phyloP scores from a whole-genome alignment of 1,140 invertebrate species.

The Globodera ellingtonae region DNA sequence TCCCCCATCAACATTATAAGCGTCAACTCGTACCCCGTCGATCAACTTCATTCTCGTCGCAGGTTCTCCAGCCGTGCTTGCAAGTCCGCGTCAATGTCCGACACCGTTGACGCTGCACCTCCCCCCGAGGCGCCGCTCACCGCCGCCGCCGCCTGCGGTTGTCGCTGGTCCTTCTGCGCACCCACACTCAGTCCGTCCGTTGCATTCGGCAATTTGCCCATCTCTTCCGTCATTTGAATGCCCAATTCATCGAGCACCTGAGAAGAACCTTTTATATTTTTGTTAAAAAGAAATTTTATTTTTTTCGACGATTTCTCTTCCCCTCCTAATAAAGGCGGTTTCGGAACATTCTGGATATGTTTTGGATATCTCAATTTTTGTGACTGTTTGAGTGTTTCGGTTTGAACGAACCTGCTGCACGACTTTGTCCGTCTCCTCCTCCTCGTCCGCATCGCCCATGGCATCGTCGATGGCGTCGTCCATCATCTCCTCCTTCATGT shows the following conservation, averaged over 20 bases:
- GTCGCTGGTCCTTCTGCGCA: slow-evolving; percentile 11
- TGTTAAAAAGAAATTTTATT: too few relatives aligned
- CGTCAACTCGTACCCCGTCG: too few relatives aligned
- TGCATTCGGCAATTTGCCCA: slow-evolving; percentile 82
- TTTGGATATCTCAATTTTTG: slow-evolving; percentile 16
- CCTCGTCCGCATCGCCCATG: slow-evolving; percentile 95
- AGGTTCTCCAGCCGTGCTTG: slow-evolving; percentile 51
- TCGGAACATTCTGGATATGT: neutral
- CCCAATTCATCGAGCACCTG: slow-evolving; percentile 96
- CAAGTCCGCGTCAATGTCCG: slow-evolving; percentile 50
- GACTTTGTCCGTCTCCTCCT: slow-evolving; percentile 80
- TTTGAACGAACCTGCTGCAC: slow-evolving; percentile 54
- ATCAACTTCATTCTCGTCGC: slow-evolving; percentile 33
- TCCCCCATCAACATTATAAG: too few relatives aligned
- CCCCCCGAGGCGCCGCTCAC: neutral
- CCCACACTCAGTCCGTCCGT: slow-evolving; percentile 69
- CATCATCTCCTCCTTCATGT: slow-evolving; percentile 99
- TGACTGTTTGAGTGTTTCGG: neutral
- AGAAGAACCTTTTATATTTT: slow-evolving; percentile 63
- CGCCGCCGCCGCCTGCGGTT: slow-evolving; percentile 39
- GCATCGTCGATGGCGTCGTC: slow-evolving; percentile 99
- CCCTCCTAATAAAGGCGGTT: too few relatives aligned
- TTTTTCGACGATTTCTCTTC: too few relatives aligned
- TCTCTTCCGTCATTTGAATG: slow-evolving; percentile 84
- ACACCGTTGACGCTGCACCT: slow-evolving; percentile 20